Evolutionary conservation across 92 coral and sea anemone species (phyloP).

Genomic region (Hydrozoanthus gracilis): DNA sequence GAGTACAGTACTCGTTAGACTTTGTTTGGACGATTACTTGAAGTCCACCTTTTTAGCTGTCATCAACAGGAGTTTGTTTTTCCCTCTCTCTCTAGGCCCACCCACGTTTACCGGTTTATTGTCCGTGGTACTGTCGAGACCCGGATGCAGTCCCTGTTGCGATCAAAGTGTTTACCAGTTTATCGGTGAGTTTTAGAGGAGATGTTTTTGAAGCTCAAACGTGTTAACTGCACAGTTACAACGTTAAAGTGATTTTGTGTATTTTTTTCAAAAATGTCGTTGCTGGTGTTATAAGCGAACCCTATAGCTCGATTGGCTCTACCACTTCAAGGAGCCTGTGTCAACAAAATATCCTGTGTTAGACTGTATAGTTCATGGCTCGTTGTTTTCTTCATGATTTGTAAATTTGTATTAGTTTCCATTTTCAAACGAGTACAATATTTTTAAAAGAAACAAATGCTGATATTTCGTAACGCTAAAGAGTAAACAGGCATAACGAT

Average conservation of each 20-base stretch:
- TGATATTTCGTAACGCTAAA: too few relatives aligned
- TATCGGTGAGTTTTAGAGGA: constrained; percentile 64
- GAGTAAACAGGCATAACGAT: too few relatives aligned
- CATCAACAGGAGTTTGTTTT: not conserved
- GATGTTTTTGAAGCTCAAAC: not conserved
- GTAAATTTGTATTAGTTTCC: not conserved
- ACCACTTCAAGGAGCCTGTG: too few relatives aligned
- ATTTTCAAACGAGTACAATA: not conserved
- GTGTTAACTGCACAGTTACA: too few relatives aligned
- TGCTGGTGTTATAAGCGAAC: too few relatives aligned
- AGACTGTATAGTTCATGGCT: not conserved
- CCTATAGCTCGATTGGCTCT: too few relatives aligned
- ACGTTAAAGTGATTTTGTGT: too few relatives aligned
- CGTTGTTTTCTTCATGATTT: too few relatives aligned
- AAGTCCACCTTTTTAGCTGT: not conserved
- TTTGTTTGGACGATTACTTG: not conserved
- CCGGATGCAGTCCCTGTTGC: constrained; percentile 84
- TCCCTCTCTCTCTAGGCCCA: constrained; percentile 74
- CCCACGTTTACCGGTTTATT: constrained; percentile 91
- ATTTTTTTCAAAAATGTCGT: too few relatives aligned
- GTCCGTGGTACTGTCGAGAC: constrained; percentile 92
- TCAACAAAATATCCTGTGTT: too few relatives aligned
- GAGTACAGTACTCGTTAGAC: not conserved
- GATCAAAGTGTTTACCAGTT: constrained; percentile 65
- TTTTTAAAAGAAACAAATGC: too few relatives aligned